phyloP scores from a whole-genome alignment of 1,140 invertebrate species.

The Halesus radiatus region DNA sequence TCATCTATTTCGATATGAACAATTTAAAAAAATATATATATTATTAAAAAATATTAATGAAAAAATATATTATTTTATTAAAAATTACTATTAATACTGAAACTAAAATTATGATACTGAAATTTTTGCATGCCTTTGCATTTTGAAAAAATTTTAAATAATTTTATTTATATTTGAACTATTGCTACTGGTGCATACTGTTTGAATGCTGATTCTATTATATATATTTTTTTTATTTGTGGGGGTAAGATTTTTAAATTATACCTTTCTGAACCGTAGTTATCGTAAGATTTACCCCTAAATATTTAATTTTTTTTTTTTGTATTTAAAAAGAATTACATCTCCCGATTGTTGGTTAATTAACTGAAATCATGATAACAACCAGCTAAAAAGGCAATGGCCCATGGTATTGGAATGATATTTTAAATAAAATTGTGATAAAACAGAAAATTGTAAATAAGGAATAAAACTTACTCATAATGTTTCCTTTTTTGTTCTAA shows the following conservation, averaged over 20 bases:
- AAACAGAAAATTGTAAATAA: too few relatives aligned
- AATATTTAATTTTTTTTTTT: not conserved
- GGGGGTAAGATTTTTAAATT: slow-evolving; percentile 10
- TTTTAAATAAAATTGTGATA: too few relatives aligned
- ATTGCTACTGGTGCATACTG: not conserved
- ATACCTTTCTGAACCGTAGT: not conserved
- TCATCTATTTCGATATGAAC: too few relatives aligned
- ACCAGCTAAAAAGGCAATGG: slow-evolving; percentile 26
- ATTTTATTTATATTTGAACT: slow-evolving; percentile 14
- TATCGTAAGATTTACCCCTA: slow-evolving; percentile 3
- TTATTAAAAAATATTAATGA: too few relatives aligned
- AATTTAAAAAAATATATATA: too few relatives aligned
- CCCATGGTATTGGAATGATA: too few relatives aligned
- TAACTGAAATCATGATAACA: not conserved
- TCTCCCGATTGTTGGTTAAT: not conserved
- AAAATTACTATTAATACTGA: too few relatives aligned
- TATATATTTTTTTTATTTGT: slow-evolving; percentile 4
- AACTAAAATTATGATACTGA: not conserved
- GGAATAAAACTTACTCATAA: too few relatives aligned
- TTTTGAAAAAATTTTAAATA: slow-evolving; percentile 15
- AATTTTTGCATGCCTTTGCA: slow-evolving; percentile 16
- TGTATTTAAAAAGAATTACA: not conserved
- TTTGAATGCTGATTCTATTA: not conserved
- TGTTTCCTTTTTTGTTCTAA: too few relatives aligned
- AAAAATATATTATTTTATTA: too few relatives aligned